Percentiles rank a stretch among this genome's conserved stretches.
Evolutionary conservation across 2,113 vertebrate species (phyloP).

Genomic region (Procavia capensis): DNA sequence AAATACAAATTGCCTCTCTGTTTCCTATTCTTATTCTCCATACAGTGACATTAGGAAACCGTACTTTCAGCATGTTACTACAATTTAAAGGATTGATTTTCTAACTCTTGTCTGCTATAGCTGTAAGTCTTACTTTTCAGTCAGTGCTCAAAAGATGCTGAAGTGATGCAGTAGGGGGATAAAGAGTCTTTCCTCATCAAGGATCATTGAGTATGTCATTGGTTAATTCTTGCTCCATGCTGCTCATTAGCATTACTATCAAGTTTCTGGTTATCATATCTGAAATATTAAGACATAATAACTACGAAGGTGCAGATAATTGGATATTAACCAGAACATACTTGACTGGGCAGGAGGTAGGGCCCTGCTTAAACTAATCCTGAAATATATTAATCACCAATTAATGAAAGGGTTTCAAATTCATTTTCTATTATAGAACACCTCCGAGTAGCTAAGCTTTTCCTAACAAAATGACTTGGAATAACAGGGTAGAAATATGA

Average conservation of each 20-base stretch:
- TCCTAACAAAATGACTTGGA: conserved; percentile 90
- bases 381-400: conserved; percentile 97
- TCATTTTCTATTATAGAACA: conserved; percentile 93
- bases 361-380: conserved; percentile 95
- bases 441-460: conserved; percentile 88
- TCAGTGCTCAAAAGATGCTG: conserved; percentile 15
- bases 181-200: conserved; percentile 80
- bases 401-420: conserved; percentile 94
- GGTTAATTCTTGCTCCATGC: conserved; percentile 89
- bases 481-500: conserved; percentile 86
- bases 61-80: background rate
- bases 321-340: conserved; percentile 98
- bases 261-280: conserved; percentile 93
- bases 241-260: conserved; percentile 94
- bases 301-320: conserved; percentile 96
- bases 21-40: background rate
- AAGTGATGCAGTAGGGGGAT: conserved; percentile 55
- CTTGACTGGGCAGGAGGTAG: conserved; percentile 97
- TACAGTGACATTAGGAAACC: background rate
- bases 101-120: background rate
- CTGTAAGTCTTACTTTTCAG: conserved; percentile 20
- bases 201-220: conserved; percentile 88
- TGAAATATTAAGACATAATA: conserved; percentile 96
- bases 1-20: background rate
- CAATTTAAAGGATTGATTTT: background rate